Percentiles rank a stretch among this genome's conserved stretches.
Conservation (phyloP, 2,113 vertebrate species). For the Hydrolagus affinis region DNA sequence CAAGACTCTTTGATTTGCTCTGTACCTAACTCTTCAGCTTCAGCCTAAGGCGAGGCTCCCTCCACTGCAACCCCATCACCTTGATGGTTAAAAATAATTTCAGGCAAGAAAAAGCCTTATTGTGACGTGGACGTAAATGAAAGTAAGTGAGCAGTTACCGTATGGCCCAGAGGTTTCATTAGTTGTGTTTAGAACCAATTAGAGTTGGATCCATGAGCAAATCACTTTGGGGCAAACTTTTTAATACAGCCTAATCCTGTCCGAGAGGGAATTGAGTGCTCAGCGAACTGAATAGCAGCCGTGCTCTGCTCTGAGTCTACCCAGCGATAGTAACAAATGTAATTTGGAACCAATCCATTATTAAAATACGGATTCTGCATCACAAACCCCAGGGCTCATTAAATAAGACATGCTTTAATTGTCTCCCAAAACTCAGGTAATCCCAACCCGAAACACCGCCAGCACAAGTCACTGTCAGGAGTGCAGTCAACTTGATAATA, state of each 20-base stretch:
- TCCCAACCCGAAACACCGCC: no score
- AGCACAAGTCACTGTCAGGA: no score
- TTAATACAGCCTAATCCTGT: not conserved
- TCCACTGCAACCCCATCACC: not conserved
- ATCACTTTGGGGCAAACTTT: not conserved
- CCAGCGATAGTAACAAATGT: not conserved
- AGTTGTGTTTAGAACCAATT: not conserved
- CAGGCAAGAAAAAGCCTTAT: not conserved
- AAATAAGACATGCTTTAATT: no score
- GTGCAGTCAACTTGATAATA: no score
- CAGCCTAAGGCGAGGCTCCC: not conserved
- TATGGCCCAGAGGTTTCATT: conserved; percentile 4
- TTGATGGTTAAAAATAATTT: no score
- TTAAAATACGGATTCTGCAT: not conserved
- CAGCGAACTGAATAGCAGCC: not conserved
- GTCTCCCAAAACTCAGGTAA: no score
- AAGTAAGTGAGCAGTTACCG: not conserved
- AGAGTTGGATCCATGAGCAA: not conserved
- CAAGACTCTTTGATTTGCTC: no score
- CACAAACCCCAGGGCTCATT: no score
- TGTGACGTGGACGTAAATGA: not conserved
- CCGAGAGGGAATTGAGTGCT: not conserved
- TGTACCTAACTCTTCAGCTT: no score
- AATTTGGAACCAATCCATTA: not conserved
- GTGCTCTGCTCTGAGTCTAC: not conserved